These are phyloP conservation scores for Scaptomyza graminum DNA, from an alignment of 1,140 invertebrate species.

Conservation along the genomic window DNA sequence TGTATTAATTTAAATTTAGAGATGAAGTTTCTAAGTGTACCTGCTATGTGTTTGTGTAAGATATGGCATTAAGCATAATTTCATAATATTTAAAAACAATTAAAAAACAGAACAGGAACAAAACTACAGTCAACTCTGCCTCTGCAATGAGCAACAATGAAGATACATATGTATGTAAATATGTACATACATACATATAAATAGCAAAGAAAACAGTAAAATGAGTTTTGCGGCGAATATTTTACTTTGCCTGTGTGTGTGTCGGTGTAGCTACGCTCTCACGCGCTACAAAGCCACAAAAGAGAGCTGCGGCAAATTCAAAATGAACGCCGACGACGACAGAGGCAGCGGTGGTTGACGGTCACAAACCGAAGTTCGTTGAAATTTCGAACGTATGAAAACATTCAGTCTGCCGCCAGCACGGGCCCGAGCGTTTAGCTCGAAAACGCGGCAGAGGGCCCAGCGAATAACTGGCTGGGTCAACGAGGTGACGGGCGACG, in stretches of 20 bases:
- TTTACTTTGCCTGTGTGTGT: slow-evolving; percentile 5
- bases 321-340: slow-evolving; percentile 42
- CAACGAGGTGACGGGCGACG: slow-evolving; percentile 42
- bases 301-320: slow-evolving; percentile 50
- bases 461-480: slow-evolving; percentile 51
- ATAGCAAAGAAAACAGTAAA: slow-evolving; percentile 17
- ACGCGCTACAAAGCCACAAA: slow-evolving; percentile 52
- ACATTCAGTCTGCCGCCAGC: slow-evolving; percentile 78
- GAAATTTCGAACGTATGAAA: slow-evolving; percentile 77
- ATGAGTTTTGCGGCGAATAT: slow-evolving; percentile 22
- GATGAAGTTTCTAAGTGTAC: neutral
- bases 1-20: neutral
- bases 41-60: neutral
- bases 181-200: slow-evolving; percentile 6
- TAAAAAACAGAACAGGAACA: slow-evolving; percentile 24
- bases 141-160: slow-evolving; percentile 24
- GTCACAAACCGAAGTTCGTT: slow-evolving; percentile 63
- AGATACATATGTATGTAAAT: neutral
- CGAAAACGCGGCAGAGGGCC: slow-evolving; percentile 66
- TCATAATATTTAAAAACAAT: slow-evolving; percentile 22
- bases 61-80: slow-evolving; percentile 18
- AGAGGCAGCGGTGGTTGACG: slow-evolving; percentile 56
- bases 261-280: slow-evolving; percentile 9
- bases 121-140: slow-evolving; percentile 7
- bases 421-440: slow-evolving; percentile 66